Evolutionary conservation across 2,797 vertebrate species (phyloP).

Genomic region (Presbytis comata): DNA sequence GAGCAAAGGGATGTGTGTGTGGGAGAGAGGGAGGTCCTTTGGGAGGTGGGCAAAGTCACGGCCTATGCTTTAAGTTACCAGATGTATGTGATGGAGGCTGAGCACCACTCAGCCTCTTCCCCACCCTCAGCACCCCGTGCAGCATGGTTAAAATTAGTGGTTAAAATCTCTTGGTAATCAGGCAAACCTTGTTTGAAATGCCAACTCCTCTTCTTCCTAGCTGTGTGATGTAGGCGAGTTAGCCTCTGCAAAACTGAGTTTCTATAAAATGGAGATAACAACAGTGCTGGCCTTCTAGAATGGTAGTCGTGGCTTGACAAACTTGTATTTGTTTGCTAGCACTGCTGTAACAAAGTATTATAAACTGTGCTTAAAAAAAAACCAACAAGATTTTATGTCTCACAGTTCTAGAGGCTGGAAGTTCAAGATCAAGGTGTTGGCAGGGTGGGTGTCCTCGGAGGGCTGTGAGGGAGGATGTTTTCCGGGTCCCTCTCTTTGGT

Average conservation of each 20-base stretch:
- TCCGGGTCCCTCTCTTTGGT: not conserved
- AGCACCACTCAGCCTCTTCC: not conserved
- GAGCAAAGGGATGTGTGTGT: not conserved
- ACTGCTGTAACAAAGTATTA: not conserved
- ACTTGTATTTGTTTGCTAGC: not conserved
- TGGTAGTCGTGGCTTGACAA: not conserved
- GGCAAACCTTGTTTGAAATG: not conserved
- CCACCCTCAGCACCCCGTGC: no score
- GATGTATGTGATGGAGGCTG: not conserved
- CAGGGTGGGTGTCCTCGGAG: not conserved
- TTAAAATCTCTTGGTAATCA: not conserved
- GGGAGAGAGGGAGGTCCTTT: not conserved
- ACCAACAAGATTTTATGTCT: not conserved
- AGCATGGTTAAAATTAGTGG: not conserved
- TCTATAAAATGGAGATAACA: not conserved
- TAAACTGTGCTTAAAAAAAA: not conserved
- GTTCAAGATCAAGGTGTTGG: not conserved
- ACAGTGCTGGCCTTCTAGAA: not conserved
- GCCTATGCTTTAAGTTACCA: not conserved
- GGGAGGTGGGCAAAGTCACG: not conserved
- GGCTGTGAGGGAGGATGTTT: not conserved
- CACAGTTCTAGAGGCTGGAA: not conserved
- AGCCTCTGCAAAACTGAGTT: not conserved
- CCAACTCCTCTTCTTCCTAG: not conserved
- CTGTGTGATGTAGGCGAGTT: not conserved